Evolutionary conservation across 2,888 invertebrate genomes (phyloP), one percentile per base, ranked within the genome.

Genomic region (Artemia sinica): DNA sequence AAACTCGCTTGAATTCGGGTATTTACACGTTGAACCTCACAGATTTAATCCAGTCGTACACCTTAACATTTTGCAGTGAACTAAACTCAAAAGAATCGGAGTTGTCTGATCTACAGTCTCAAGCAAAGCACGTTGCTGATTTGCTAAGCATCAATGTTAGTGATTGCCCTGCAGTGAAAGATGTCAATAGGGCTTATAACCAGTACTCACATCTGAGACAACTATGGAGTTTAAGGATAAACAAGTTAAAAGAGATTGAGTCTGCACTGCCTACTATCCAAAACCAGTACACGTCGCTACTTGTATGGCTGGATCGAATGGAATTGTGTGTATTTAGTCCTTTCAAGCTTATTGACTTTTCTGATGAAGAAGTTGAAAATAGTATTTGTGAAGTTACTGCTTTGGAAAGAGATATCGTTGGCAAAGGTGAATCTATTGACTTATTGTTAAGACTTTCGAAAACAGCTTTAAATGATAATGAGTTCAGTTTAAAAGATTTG

Each of bases 21-120:
- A 58, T 58, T n/a, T 58, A 58, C 10, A 58, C 9, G 63, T 18
- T 58, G 63, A 58, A 58, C 63, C 63, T 58, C 12, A 58, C 28
- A 8, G 63, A 58, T 18, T 28, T 58, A n/a, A 10, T 58, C n/a
- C 63, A 58, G 10, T n/a, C 63, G 8, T 58, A 58, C 63, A 58
- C 63, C 63, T 18, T 28, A 8, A 58, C 63, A n/a, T 58, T 58
- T 11, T n/a, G 14, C 28, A 58, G 63, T 10, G 63, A 58, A 10
- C 63, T 58, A 2, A 58, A 58, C 63, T 58, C 63, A 8, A 58
- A 58, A 28, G 63, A 58, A 9, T 18, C 63, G 1, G 63, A 58
- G 10, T 9, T 58, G n/a, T 10, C 63, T n/a, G 63, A 58, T 18
- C 63, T 58, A 28, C n/a, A 58, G 12, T 58, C 63, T 9, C 14